phyloP scores from a whole-genome alignment of 2,797 vertebrate species.

The Notoglanidium macrostoma region DNA sequence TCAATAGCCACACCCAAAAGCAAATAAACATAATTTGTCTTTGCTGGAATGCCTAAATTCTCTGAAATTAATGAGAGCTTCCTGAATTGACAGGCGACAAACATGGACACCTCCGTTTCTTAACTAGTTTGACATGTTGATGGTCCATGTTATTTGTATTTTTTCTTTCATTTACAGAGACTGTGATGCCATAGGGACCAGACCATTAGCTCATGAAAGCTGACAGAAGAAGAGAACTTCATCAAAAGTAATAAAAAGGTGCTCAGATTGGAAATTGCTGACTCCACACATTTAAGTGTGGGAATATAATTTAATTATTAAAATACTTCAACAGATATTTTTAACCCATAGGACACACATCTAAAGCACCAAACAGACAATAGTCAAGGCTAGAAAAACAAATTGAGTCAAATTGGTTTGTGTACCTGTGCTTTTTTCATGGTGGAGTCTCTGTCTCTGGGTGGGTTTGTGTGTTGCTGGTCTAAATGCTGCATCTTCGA shows the following conservation, averaged over 20 bases:
- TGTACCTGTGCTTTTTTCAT: constrained; percentile 68
- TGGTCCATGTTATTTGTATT: neutral
- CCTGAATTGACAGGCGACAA: neutral
- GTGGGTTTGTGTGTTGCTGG: constrained; percentile 75
- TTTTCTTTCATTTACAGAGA: neutral
- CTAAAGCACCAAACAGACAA: neutral
- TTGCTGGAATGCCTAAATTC: neutral
- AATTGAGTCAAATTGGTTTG: neutral
- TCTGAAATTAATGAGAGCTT: neutral
- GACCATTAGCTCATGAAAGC: neutral
- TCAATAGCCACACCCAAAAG: neutral
- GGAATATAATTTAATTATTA: neutral
- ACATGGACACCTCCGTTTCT: neutral
- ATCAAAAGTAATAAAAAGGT: neutral
- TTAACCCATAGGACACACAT: too few species aligned
- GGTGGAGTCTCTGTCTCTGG: constrained; percentile 78
- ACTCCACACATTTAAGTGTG: neutral
- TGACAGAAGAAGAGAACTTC: neutral
- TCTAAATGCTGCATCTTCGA: constrained; percentile 78
- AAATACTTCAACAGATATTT: neutral
- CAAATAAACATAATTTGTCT: neutral
- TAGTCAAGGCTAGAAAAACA: neutral
- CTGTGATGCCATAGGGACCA: neutral
- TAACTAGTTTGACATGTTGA: neutral
- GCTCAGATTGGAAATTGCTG: neutral